Percentiles rank a stretch among this genome's conserved stretches.
These are phyloP conservation scores for Corythornis leucogaster DNA, from an alignment of 2,797 vertebrate species.

Conservation along the genomic window DNA sequence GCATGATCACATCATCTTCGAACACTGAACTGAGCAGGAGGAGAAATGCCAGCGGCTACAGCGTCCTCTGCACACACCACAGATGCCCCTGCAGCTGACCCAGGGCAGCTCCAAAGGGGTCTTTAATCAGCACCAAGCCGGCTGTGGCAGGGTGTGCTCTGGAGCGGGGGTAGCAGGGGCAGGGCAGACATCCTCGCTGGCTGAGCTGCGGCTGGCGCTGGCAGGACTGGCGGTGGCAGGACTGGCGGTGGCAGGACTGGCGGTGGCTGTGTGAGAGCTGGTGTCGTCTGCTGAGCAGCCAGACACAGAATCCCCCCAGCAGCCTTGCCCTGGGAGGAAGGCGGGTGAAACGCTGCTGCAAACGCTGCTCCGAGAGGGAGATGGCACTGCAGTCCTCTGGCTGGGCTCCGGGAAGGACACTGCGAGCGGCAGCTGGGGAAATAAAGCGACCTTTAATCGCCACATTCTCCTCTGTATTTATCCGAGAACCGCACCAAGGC, in stretches of 20 bases:
- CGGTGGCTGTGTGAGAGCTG: background rate
- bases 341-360: constrained; percentile 21
- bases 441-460: background rate
- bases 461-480: background rate
- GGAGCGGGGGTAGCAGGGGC: background rate
- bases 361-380: constrained; percentile 13
- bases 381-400: constrained; percentile 34
- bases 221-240: background rate
- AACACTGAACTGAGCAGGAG: background rate
- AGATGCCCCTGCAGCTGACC: background rate
- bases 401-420: background rate
- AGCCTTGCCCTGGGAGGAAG: background rate
- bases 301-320: background rate
- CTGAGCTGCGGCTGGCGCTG: background rate
- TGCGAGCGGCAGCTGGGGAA: background rate
- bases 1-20: too few relatives aligned
- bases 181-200: background rate
- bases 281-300: background rate
- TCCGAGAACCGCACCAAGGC: background rate
- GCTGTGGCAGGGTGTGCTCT: too few relatives aligned
- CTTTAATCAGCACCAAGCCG: background rate
- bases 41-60: background rate
- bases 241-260: background rate
- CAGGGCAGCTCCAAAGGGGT: background rate
- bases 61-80: background rate